Evolutionary conservation across 2,113 vertebrate species (phyloP).

Genomic region (Siniperca chuatsi): DNA sequence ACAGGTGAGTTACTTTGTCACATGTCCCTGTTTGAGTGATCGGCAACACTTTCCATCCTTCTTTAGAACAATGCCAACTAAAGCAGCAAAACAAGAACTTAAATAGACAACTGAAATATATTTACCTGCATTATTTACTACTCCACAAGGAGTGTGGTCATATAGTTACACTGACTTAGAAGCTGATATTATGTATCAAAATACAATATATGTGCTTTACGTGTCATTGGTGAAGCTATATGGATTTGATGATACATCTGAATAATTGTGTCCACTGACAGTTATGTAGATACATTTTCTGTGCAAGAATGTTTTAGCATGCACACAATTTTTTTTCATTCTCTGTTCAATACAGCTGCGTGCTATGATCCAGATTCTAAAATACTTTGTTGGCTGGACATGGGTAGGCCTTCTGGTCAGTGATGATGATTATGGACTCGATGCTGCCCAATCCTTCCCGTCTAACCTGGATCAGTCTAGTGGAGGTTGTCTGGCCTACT

Average conservation of each 20-base stretch:
- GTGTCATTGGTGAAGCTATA: neutral
- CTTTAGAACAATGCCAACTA: slow-evolving; percentile 24
- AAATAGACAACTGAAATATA: neutral
- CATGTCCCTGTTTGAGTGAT: slow-evolving; percentile 66
- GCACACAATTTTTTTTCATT: neutral
- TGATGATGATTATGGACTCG: slow-evolving; percentile 75
- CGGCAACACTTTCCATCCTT: slow-evolving; percentile 56
- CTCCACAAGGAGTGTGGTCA: no score
- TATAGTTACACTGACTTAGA: neutral
- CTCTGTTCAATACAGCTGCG: neutral
- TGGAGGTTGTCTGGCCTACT: slow-evolving; percentile 71
- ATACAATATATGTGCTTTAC: neutral
- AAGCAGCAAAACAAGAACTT: neutral
- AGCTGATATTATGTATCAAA: neutral
- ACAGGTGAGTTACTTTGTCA: slow-evolving; percentile 66
- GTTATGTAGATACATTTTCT: neutral
- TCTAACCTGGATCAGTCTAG: slow-evolving; percentile 56
- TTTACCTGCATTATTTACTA: neutral
- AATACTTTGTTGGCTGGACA: slow-evolving; percentile 67
- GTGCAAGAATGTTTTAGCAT: neutral
- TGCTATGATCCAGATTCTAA: slow-evolving; percentile 43
- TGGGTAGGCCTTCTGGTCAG: slow-evolving; percentile 76
- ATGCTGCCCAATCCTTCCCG: slow-evolving; percentile 67
- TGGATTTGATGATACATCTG: no score
- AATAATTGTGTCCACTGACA: no score